Conservation (phyloP, 2,113 vertebrate genomes). For the Donacobius atricapilla region DNA sequence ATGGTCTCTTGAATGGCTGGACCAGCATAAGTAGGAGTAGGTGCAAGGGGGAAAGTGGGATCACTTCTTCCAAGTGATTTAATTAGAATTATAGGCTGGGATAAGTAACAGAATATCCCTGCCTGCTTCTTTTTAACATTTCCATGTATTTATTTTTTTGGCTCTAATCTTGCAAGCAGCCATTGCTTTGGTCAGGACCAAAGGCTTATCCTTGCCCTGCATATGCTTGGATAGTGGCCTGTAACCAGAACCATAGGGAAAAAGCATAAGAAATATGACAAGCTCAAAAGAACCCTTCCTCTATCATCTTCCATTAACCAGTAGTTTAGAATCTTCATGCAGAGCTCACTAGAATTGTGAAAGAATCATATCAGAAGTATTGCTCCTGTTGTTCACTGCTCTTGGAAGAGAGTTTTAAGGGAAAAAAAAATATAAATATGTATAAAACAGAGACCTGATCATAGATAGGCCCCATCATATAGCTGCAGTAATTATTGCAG, state of each 20-base stretch:
- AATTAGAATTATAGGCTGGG: neutral
- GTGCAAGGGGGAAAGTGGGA: neutral
- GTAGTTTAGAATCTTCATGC: neutral
- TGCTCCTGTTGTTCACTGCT: neutral
- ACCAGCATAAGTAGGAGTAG: neutral
- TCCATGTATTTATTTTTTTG: neutral
- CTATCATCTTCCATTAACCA: neutral
- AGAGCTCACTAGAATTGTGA: neutral
- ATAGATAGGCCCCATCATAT: neutral
- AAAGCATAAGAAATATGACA: neutral
- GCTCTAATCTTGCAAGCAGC: neutral
- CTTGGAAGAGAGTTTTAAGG: neutral
- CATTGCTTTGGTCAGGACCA: neutral
- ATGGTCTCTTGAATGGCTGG: neutral
- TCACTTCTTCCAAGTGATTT: neutral
- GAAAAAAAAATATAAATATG: neutral
- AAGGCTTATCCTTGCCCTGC: neutral
- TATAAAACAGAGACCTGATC: neutral
- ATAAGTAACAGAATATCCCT: neutral
- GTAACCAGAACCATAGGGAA: neutral
- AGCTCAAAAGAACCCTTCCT: neutral
- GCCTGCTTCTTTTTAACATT: neutral
- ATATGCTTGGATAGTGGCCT: neutral
- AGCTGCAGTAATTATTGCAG: neutral
- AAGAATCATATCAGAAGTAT: neutral